Evolutionary conservation across 2,113 vertebrate genomes (phyloP).

Genomic region (Tenebrosternarchus preto): DNA sequence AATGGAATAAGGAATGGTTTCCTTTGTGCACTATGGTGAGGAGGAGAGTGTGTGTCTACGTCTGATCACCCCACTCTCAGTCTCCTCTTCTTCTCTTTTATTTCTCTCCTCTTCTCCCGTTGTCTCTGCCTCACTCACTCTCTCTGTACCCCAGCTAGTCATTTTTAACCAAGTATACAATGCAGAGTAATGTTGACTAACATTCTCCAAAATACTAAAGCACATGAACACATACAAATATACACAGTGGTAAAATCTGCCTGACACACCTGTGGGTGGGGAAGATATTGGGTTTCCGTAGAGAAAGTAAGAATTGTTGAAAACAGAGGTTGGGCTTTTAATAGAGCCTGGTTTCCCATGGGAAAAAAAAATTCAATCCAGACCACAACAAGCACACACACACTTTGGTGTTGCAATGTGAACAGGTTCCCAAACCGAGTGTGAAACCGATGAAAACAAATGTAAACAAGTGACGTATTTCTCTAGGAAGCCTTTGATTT

Average conservation of each 20-base stretch:
- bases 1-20: not conserved
- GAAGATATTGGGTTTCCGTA: conserved; percentile 54
- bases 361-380: conserved; percentile 42
- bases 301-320: conserved; percentile 28
- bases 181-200: too few species aligned
- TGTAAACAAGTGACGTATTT: not conserved
- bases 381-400: conserved; percentile 46
- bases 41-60: conserved; percentile 39
- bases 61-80: conserved; percentile 8
- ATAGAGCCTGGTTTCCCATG: conserved; percentile 51
- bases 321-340: conserved; percentile 39
- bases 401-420: conserved; percentile 2
- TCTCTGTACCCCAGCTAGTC: not conserved
- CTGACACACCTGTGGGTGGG: conserved; percentile 46
- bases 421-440: not conserved
- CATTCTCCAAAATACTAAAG: too few species aligned
- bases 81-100: conserved; percentile 16
- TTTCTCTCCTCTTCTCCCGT: conserved; percentile 18
- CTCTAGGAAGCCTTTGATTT: conserved; percentile 20
- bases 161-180: not conserved
- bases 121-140: conserved; percentile 19
- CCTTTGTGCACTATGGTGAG: not conserved
- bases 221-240: not conserved
- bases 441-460: not conserved
- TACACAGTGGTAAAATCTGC: conserved; percentile 20